These are phyloP conservation scores for Saguinus imperator DNA, from an alignment of 2,113 vertebrate species.

Conservation along the genomic window DNA sequence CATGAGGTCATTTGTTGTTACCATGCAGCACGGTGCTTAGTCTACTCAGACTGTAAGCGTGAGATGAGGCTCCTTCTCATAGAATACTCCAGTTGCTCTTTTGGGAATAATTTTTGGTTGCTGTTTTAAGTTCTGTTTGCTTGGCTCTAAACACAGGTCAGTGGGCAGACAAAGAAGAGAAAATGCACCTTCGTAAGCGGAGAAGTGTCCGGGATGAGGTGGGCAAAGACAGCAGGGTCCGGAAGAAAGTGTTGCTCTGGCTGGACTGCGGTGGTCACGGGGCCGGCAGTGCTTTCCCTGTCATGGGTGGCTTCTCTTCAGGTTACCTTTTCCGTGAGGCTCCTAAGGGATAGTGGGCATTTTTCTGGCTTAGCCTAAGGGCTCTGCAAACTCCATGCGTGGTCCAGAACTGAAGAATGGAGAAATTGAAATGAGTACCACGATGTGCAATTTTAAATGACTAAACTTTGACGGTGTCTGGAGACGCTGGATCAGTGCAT, in stretches of 20 bases:
- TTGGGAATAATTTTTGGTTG: not conserved
- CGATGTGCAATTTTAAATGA: not conserved
- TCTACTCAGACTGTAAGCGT: not conserved
- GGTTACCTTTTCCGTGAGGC: not conserved
- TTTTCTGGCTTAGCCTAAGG: not conserved
- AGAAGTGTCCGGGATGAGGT: not conserved
- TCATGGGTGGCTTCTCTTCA: not conserved
- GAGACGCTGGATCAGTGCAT: constrained; percentile 8
- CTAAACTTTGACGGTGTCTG: constrained; percentile 67
- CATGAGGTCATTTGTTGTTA: not conserved
- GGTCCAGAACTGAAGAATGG: not conserved
- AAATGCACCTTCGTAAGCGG: not conserved
- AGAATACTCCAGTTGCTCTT: not conserved
- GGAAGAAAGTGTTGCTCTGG: not conserved
- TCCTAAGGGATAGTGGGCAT: not conserved
- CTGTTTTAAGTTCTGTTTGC: constrained; percentile 44
- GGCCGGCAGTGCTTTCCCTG: not conserved
- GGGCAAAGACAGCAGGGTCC: not conserved
- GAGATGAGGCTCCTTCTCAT: not conserved
- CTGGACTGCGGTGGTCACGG: not conserved
- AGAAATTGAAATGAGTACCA: not conserved
- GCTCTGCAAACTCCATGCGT: not conserved
- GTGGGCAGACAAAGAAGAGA: not conserved
- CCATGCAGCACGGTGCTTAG: not conserved
- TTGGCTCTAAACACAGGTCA: constrained; percentile 2